A percentile compares a stretch with the other conserved stretches of the same genome.
phyloP scores from a whole-genome alignment of 2,113 vertebrate species.

The Sitta europaea region DNA sequence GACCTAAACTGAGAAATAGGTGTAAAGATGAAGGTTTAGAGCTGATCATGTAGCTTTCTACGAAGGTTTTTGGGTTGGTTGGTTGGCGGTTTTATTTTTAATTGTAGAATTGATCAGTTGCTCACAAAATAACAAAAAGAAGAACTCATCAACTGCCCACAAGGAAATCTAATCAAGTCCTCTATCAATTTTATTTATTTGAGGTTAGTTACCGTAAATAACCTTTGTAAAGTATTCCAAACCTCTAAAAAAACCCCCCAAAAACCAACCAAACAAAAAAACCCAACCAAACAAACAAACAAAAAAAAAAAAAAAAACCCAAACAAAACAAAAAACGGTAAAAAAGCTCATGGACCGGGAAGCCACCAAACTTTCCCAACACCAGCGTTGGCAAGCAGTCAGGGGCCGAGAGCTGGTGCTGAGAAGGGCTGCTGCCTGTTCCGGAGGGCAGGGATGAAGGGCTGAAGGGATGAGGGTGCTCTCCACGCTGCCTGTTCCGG shows the following conservation, averaged over 20 bases:
- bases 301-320: neutral
- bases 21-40: neutral
- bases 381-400: rapidly evolving
- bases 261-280: neutral
- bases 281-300: neutral
- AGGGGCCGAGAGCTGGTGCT: neutral
- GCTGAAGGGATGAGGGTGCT: too few relatives aligned
- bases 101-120: neutral
- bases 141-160: neutral
- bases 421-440: too few relatives aligned
- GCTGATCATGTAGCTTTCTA: neutral
- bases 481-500: too few relatives aligned
- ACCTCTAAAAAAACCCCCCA: neutral
- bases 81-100: neutral
- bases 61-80: neutral
- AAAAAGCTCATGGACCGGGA: neutral
- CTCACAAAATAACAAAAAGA: neutral
- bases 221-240: neutral
- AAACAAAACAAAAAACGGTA: neutral
- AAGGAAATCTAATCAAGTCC: neutral
- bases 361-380: neutral
- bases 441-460: too few relatives aligned
- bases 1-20: neutral
- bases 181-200: neutral
- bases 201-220: neutral